Evolutionary conservation across 2,113 vertebrate species (phyloP).

Genomic region (Laticauda colubrina): DNA sequence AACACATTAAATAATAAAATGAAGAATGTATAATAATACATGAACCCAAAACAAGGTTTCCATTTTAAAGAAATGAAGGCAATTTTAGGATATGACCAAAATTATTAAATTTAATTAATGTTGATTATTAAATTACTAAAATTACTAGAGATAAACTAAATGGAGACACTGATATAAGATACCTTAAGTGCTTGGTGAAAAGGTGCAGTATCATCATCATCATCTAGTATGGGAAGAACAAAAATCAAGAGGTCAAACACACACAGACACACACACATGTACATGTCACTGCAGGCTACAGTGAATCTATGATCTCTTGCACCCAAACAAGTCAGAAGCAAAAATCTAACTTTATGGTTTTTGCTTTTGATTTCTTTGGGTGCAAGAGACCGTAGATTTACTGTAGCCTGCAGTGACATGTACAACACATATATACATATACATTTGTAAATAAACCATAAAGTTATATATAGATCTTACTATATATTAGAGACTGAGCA

Average conservation of each 20-base stretch:
- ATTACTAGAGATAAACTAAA: neutral
- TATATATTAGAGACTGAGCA: neutral
- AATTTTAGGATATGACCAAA: neutral
- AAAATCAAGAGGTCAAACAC: neutral
- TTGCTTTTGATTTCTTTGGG: no score
- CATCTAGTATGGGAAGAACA: neutral
- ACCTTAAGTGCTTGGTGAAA: neutral
- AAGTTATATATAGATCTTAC: neutral
- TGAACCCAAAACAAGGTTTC: neutral
- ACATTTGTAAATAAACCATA: neutral
- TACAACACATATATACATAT: no score
- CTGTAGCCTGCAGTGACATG: no score
- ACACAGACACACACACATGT: neutral
- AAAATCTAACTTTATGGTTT: neutral
- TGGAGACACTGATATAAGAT: neutral
- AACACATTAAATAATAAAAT: neutral
- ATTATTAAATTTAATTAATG: no score
- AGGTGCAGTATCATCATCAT: neutral
- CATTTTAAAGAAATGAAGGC: neutral
- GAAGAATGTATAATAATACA: neutral
- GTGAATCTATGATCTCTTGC: neutral
- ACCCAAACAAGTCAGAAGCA: neutral
- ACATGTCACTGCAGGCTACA: neutral
- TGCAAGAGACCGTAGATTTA: no score
- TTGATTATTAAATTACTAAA: no score